Evolutionary conservation across 2,888 invertebrate genomes (phyloP).

Genomic region (Caenorhabditis afra): DNA sequence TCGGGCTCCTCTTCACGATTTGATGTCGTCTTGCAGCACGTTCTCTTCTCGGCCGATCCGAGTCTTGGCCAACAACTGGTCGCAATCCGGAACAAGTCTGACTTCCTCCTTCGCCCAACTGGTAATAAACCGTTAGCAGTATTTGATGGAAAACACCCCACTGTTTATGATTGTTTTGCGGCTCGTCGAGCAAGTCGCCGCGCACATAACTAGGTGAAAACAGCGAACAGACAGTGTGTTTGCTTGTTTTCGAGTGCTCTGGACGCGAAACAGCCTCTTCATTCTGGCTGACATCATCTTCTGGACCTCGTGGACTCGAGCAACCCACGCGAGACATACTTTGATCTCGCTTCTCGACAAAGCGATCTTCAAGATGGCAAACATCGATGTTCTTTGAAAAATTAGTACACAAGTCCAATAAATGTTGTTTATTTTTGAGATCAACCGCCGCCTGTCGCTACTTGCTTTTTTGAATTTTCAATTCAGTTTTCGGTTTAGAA

Average conservation of each 20-base stretch:
- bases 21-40: too few relatives aligned
- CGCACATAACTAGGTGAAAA: conserved; percentile 23
- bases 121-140: conserved; percentile 20
- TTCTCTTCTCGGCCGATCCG: too few relatives aligned
- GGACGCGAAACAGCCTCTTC: conserved; percentile 9
- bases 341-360: conserved; percentile 15
- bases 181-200: conserved; percentile 8
- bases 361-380: conserved; percentile 1
- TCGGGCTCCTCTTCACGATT: too few relatives aligned
- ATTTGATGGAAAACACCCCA: conserved; percentile 1
- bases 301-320: conserved; percentile 22
- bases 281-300: conserved; percentile 26
- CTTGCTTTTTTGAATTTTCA: conserved; percentile 12
- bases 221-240: conserved; percentile 16
- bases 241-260: conserved; percentile 5
- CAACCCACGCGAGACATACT: conserved; percentile 29
- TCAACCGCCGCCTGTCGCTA: conserved; percentile 1
- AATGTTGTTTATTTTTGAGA: conserved; percentile 37
- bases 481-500: conserved; percentile 20
- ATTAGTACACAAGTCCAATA: conserved; percentile 24
- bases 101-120: conserved; percentile 22
- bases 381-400: conserved; percentile 37
- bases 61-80: too few relatives aligned
- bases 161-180: conserved; percentile 1
- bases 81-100: too few relatives aligned